Percentiles rank a stretch among this genome's conserved stretches.
phyloP scores from a whole-genome alignment of 2,888 invertebrate species.

The Hirudinaria manillensis region DNA sequence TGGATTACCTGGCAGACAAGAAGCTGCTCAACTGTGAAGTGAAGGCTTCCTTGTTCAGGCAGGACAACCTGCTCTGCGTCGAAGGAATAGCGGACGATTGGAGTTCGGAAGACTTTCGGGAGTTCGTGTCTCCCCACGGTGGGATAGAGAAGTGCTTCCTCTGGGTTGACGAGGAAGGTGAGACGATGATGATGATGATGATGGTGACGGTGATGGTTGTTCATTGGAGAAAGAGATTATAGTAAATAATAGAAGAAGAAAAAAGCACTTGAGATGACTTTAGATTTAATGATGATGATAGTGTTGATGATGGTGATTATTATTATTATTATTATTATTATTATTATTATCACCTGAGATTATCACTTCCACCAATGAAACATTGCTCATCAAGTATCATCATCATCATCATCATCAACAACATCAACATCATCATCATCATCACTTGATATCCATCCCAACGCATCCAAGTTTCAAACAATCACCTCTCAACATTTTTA shows the following conservation, averaged over 20 bases:
- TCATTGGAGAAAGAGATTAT: too few species aligned
- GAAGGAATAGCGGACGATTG: slow-evolving; percentile 56
- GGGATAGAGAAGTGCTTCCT: slow-evolving; percentile 57
- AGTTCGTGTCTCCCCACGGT: slow-evolving; percentile 56
- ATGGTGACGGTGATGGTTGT: neutral
- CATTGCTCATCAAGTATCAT: neutral
- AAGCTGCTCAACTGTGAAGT: slow-evolving; percentile 46
- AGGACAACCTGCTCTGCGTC: slow-evolving; percentile 57
- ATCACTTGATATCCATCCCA: too few species aligned
- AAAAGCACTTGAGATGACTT: too few species aligned
- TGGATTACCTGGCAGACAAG: slow-evolving; percentile 41
- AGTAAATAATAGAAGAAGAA: too few species aligned
- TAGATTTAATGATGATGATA: neutral
- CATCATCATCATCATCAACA: too few species aligned
- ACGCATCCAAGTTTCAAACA: too few species aligned
- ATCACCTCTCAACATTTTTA: too few species aligned
- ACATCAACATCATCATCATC: too few species aligned
- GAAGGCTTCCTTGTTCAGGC: slow-evolving; percentile 53
- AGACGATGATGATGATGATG: slow-evolving; percentile 25
- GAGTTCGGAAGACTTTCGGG: slow-evolving; percentile 55
- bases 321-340: neutral
- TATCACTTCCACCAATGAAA: too few species aligned
- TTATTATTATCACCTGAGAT: neutral
- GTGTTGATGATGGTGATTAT: neutral
- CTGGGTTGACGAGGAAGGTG: slow-evolving; percentile 57